Evolutionary conservation across 2,113 vertebrate genomes (phyloP), one percentile per base, ranked within the genome.

Genomic region (Archocentrus centrarchus): DNA sequence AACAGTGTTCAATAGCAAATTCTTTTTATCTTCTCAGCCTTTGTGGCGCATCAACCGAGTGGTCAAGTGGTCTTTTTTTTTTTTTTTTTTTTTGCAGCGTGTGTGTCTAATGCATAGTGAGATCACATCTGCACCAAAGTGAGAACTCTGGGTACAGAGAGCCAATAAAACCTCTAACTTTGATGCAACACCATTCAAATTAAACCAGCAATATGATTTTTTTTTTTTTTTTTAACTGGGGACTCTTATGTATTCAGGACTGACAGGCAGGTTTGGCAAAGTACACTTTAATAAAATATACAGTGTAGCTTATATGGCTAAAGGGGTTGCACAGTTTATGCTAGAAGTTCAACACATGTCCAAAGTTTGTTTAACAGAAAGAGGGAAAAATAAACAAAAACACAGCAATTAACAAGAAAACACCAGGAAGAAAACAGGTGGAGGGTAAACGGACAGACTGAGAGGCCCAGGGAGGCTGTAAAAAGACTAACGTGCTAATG

Each of bases 351-450:
- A 47, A 68, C 39, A 27, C 8, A 68, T 68, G 39, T 27, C 22
- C 2, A 18, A 57, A 57, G 1, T 3, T 44, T 24, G 41, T 68
- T 2, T 44, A 68, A 68, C 8, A 9, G 47, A 68, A 68, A 47
- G 2, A 1, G 0, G 1, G 17, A 47, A 55, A 55, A n/a, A 55
- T 7, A 20, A 55, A n/a, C 8, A 10, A 55, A 55, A 55, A n/a
- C 53, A 20, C 18, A 10, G 8, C 53, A 55, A 20, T 20, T 55
- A 20, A 55, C 22, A 47, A 47, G 7, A 0, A 68, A 22, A 68
- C 13, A 17, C 39, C 5, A 44, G 22, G 3, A 18, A 44, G 64
- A 68, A 68, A 30, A 47, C 39, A 27, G 22, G 39, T 18, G 39
- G 64, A 68, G 14, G 22, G 64, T 68, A 50, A 30, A 50, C 15